Conservation (phyloP, 2,888 invertebrate genomes). For the Tipula helvola region DNA sequence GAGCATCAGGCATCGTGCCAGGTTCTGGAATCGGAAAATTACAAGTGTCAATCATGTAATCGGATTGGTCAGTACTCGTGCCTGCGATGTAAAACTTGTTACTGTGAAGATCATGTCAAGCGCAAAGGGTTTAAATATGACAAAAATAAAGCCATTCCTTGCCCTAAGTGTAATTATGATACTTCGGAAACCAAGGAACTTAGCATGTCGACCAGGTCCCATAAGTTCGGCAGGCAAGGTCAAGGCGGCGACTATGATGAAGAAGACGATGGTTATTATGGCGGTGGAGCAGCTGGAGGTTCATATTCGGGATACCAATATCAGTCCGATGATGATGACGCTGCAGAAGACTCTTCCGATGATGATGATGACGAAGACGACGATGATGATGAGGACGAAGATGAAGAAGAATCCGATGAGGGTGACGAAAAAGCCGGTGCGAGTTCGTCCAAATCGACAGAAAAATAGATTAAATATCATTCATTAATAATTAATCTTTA, state of each 20-base stretch:
- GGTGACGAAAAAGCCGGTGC: conserved; percentile 21
- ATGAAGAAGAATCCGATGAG: conserved; percentile 28
- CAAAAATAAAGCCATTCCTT: conserved; percentile 72
- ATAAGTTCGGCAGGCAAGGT: conserved; percentile 81
- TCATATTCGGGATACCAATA: not conserved
- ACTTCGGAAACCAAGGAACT: conserved; percentile 90
- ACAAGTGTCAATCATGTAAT: conserved; percentile 95
- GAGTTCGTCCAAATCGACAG: not conserved
- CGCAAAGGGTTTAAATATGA: conserved; percentile 83
- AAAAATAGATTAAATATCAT: not conserved
- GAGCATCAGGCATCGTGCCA: conserved; percentile 97
- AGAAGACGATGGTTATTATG: conserved; percentile 14
- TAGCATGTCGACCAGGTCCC: conserved; percentile 85
- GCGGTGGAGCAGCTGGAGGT: conserved; percentile 15
- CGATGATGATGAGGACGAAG: conserved; percentile 39
- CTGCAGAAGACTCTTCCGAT: conserved; percentile 32
- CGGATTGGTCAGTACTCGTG: conserved; percentile 91
- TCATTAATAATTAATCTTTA: not conserved
- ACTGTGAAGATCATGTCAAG: conserved; percentile 91
- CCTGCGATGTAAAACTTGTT: conserved; percentile 88
- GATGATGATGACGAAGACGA: conserved; percentile 40
- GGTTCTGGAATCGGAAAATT: conserved; percentile 86
- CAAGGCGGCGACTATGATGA: conserved; percentile 44
- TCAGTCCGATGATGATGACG: conserved; percentile 25
- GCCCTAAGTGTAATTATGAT: conserved; percentile 87